Base-by-base conservation (phyloP, 2,888 invertebrate genomes). In the Tetanocera ferruginea region DNA sequence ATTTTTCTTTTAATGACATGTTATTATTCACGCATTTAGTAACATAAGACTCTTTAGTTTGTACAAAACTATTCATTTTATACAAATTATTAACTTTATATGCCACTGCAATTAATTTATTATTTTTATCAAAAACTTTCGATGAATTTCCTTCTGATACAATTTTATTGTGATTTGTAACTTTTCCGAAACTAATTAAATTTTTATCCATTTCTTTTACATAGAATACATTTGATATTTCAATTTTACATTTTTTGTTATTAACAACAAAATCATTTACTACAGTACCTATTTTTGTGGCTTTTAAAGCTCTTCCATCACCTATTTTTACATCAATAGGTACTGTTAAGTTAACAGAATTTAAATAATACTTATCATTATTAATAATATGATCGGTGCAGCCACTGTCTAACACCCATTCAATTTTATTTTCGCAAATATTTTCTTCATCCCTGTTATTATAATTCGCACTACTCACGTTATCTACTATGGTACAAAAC, bases 1-100 rank as follows among this genome's bases (percentile, higher is more conserved):
- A 78, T 77, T 67, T 81, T 78, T 81, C 80, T 78, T 79, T 79
- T 43, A 67, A n/a, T 37, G 77, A 71, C 57, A 80, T 78, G 49
- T 80, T 55, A 31, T 76, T 71, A 64, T 64, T 76, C 49, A 17
- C 19, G 37, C 28, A 51, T 9, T 31, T 25, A 37, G 25, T 73
- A 17, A 43, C 28, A 34, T n/a, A 25, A 17, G 67, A 34, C 49
- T 75, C 25, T 51, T 70, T n/a, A 76, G 43, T 71, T 71, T 37
- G 49, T 2, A 78, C 37, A 37, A 69, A 60, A 75, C 78, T 74
- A 60, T 49, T 76, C 19, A 78, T 76, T 19, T 37, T 52, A 72
- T 72, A 78, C 51, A 78, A 70, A 76, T 76, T 76, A 23, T 76
- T 60, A 19, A 25, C 55, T 60, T 76, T 76, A 28, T 66, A 23